phyloP scores from a whole-genome alignment of 2,113 vertebrate species.

The Scatophagus argus region DNA sequence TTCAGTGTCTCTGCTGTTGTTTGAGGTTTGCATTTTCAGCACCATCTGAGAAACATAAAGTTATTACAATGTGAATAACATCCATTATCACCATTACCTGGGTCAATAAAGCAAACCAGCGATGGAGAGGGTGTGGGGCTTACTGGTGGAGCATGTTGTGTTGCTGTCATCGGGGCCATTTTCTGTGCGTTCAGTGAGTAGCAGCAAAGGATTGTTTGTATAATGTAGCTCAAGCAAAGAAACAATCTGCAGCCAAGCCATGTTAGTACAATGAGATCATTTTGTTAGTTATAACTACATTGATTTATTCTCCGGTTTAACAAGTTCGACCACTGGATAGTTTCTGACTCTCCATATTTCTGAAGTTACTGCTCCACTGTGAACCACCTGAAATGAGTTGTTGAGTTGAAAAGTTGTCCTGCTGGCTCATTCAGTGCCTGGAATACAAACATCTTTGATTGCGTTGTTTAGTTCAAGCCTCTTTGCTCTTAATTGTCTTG shows the following conservation, averaged over 20 bases:
- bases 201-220: conserved; percentile 56
- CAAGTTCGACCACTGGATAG: background rate
- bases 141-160: conserved; percentile 52
- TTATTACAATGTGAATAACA: conserved; percentile 62
- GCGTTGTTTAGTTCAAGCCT: background rate
- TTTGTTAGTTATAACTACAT: background rate
- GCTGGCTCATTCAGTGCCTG: conserved; percentile 3
- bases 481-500: no score
- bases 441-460: background rate
- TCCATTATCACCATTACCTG: conserved; percentile 82
- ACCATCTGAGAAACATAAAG: no score
- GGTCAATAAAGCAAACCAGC: conserved; percentile 74
- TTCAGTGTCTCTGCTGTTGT: background rate
- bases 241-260: conserved; percentile 34
- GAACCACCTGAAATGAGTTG: conserved; percentile 11
- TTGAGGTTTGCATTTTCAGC: background rate
- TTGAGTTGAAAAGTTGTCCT: no score
- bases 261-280: background rate
- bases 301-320: background rate
- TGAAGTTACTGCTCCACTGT: background rate
- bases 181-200: conserved; percentile 34
- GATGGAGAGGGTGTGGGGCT: conserved; percentile 37
- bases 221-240: conserved; percentile 31
- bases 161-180: conserved; percentile 58
- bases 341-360: background rate